These are phyloP conservation scores for Aythya baeri DNA, from an alignment of 2,113 vertebrate species.

Conservation along the genomic window DNA sequence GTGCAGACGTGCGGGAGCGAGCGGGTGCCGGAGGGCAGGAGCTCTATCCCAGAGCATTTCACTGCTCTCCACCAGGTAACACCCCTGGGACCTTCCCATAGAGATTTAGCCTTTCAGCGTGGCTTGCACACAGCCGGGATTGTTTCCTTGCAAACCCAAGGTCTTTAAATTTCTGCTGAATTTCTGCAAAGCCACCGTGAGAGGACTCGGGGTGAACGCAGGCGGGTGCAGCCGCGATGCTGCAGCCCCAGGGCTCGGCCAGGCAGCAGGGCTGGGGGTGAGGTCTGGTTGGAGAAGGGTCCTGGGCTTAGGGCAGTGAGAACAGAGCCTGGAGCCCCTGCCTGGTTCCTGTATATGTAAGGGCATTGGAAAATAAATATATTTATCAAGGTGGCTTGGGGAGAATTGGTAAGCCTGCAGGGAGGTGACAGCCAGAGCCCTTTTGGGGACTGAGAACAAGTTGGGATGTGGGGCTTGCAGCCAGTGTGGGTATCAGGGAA, in stretches of 20 bases:
- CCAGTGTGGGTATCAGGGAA: accelerated
- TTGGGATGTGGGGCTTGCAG: not conserved
- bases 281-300: constrained; percentile 15
- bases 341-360: not conserved
- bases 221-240: not conserved
- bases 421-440: not conserved
- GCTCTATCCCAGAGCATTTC: not conserved
- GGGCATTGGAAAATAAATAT: not conserved
- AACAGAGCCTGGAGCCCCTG: constrained; percentile 13
- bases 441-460: not conserved
- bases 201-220: not conserved
- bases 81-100: not conserved
- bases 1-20: not conserved
- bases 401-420: accelerated
- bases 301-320: constrained; percentile 15
- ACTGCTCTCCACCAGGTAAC: not conserved
- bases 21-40: not conserved
- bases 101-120: not conserved
- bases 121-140: not conserved
- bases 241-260: not conserved
- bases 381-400: not conserved
- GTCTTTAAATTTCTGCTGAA: constrained; percentile 36
- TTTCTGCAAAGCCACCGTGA: not conserved
- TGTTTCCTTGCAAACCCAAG: not conserved
- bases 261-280: not conserved